phyloP scores from a whole-genome alignment of 2,797 vertebrate species.

The Pseudomugil gertrudae region DNA sequence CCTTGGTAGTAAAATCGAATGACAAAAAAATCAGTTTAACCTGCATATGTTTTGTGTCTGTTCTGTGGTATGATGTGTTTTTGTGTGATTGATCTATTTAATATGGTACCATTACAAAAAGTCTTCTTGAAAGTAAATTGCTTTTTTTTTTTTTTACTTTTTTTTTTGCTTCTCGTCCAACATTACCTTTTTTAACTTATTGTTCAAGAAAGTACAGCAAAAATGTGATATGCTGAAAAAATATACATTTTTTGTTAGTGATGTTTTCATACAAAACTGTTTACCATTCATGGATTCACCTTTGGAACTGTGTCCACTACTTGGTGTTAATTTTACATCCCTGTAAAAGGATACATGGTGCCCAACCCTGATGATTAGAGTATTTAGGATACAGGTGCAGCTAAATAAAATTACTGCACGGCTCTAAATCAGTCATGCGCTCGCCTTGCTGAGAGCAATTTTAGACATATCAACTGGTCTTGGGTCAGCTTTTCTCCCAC shows the following conservation, averaged over 20 bases:
- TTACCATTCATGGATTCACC: neutral
- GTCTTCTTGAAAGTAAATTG: conserved; percentile 5
- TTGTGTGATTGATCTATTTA: neutral
- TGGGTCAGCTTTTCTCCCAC: conserved; percentile 55
- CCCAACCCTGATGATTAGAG: conserved; percentile 41
- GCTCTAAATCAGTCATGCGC: conserved; percentile 40
- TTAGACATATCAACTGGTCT: conserved; percentile 41
- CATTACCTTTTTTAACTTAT: neutral
- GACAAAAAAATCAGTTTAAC: conserved; percentile 22
- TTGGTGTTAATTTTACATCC: conserved; percentile 42
- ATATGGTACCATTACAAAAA: conserved; percentile 10
- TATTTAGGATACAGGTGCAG: conserved; percentile 54
- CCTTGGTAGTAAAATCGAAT: conserved; percentile 15
- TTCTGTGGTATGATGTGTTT: neutral
- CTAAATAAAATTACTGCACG: conserved; percentile 58
- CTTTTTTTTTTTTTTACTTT: too few species aligned
- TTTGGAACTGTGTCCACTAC: neutral
- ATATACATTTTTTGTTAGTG: neutral
- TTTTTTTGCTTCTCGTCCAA: too few species aligned
- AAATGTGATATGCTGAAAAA: neutral
- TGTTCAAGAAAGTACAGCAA: neutral
- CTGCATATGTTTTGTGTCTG: conserved; percentile 23
- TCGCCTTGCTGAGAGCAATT: conserved; percentile 32
- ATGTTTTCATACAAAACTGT: neutral
- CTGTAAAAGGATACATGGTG: conserved; percentile 16